A percentile compares a stretch with the other conserved stretches of the same genome.
Conservation (phyloP, 2,888 invertebrate genomes). For the Troglohyphantes excavatus region DNA sequence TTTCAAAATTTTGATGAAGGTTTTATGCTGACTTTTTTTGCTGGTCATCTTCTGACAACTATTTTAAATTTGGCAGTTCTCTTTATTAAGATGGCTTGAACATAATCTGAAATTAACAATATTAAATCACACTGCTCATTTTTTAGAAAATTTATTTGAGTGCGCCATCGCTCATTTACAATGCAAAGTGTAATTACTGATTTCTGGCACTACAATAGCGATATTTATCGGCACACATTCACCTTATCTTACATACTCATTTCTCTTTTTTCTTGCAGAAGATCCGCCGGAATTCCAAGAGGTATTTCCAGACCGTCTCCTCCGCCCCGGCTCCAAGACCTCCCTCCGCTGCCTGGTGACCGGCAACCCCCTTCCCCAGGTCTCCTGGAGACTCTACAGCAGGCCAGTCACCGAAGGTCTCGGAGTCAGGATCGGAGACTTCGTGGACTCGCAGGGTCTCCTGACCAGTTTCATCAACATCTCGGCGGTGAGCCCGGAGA, state of each 20-base stretch:
- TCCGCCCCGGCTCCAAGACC: constrained; percentile 63
- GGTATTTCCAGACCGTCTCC: constrained; percentile 67
- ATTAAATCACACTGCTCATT: too few relatives aligned
- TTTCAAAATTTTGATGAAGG: too few relatives aligned
- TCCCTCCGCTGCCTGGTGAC: constrained; percentile 75
- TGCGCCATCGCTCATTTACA: too few relatives aligned
- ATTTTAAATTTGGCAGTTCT: too few relatives aligned
- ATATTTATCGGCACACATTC: too few relatives aligned
- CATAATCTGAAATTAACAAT: too few relatives aligned
- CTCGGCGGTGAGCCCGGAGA: constrained; percentile 66
- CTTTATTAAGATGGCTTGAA: too few relatives aligned
- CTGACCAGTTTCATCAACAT: constrained; percentile 78
- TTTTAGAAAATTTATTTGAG: too few relatives aligned
- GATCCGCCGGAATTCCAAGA: constrained; percentile 76
- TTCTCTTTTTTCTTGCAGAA: constrained; percentile 40
- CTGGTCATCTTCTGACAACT: too few relatives aligned
- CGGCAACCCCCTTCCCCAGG: constrained; percentile 77
- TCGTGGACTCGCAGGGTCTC: constrained; percentile 75
- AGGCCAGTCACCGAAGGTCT: constrained; percentile 68
- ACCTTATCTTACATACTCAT: too few relatives aligned
- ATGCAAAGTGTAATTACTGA: not conserved
- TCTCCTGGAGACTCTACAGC: constrained; percentile 74
- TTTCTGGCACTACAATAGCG: too few relatives aligned
- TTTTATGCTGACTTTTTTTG: too few relatives aligned
- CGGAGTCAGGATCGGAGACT: constrained; percentile 72